Evolutionary conservation across 2,888 invertebrate genomes (phyloP).

Genomic region (Megamerina dolium): DNA sequence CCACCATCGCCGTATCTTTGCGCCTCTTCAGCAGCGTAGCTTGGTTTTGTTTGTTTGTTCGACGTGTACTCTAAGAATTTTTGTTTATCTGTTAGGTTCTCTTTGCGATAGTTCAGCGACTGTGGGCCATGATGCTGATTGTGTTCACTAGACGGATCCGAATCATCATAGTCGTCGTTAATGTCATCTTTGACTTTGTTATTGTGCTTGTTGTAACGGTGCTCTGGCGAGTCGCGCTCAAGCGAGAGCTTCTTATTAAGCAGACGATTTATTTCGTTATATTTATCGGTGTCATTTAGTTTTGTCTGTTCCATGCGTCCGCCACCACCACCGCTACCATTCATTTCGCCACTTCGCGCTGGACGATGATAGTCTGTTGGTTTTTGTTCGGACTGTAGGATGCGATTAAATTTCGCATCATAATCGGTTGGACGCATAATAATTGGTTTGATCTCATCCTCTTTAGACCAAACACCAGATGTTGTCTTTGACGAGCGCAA

Average conservation of each 20-base stretch:
- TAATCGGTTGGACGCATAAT: slow-evolving; percentile 46
- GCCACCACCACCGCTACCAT: slow-evolving; percentile 3
- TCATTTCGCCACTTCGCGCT: not conserved
- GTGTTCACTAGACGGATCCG: slow-evolving; percentile 34
- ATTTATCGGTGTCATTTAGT: slow-evolving; percentile 39
- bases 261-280: slow-evolving; percentile 42
- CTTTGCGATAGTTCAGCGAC: slow-evolving; percentile 35
- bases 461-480: slow-evolving; percentile 36
- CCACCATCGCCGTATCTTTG: slow-evolving; percentile 41
- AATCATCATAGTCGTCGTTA: slow-evolving; percentile 38
- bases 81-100: slow-evolving; percentile 48
- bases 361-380: slow-evolving; percentile 23
- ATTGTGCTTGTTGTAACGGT: slow-evolving; percentile 23
- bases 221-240: slow-evolving; percentile 25
- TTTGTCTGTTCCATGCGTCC: slow-evolving; percentile 24
- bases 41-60: slow-evolving; percentile 32
- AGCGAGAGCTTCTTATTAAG: slow-evolving; percentile 41
- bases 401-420: slow-evolving; percentile 46
- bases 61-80: slow-evolving; percentile 46
- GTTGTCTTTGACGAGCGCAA: slow-evolving; percentile 21
- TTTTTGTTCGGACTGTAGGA: slow-evolving; percentile 40
- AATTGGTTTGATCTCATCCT: slow-evolving; percentile 48
- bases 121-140: slow-evolving; percentile 16
- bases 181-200: slow-evolving; percentile 22
- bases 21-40: slow-evolving; percentile 36